A percentile compares a stretch with the other conserved stretches of the same genome.
Conservation (phyloP, 2,797 vertebrate species). For the Crenuchus spilurus region DNA sequence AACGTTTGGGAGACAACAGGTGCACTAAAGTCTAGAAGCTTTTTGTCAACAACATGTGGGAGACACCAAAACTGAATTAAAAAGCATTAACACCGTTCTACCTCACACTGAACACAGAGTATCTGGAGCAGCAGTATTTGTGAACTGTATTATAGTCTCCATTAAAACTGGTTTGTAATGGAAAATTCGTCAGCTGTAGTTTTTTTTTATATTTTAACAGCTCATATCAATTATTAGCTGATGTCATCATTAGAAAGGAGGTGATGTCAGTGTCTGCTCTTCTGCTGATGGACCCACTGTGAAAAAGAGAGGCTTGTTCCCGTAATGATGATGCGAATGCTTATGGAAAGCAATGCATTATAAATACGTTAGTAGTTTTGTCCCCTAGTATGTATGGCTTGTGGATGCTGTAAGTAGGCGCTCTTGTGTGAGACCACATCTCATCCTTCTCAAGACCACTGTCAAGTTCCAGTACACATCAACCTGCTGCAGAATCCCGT, state of each 20-base stretch:
- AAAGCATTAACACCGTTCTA: too few relatives aligned
- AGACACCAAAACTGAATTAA: too few relatives aligned
- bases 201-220: too few relatives aligned
- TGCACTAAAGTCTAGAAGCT: too few relatives aligned
- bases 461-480: slow-evolving; percentile 46
- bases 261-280: background rate
- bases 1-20: too few relatives aligned
- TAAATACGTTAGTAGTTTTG: background rate
- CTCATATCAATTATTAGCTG: background rate
- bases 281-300: background rate
- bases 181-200: too few relatives aligned
- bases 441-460: slow-evolving; percentile 36
- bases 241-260: background rate
- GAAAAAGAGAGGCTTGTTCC: too few relatives aligned
- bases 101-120: too few relatives aligned
- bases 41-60: too few relatives aligned
- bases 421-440: slow-evolving; percentile 29
- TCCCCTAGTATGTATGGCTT: background rate
- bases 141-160: too few relatives aligned
- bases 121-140: too few relatives aligned
- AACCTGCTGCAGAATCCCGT: slow-evolving; percentile 38
- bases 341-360: background rate
- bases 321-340: slow-evolving; percentile 2
- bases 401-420: background rate
- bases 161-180: too few relatives aligned